These are phyloP conservation scores for Spheniscus humboldti DNA, from an alignment of 2,797 vertebrate species.

Conservation along the genomic window DNA sequence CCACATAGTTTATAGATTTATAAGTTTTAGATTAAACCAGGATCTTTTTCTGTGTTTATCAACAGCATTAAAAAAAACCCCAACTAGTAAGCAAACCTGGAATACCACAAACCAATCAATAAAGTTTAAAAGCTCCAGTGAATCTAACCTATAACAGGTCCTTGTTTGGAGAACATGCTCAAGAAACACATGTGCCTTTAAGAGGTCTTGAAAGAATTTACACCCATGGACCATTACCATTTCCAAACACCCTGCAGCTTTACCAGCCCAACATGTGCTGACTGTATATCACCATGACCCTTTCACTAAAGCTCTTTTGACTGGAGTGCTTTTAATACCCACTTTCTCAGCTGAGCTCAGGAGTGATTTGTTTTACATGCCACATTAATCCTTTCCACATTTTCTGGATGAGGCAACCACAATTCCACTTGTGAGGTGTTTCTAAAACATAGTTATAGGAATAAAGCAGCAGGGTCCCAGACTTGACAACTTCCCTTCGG, in stretches of 20 bases:
- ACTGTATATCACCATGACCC: conserved; percentile 79
- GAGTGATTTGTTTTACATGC: conserved; percentile 87
- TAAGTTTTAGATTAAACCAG: conserved; percentile 65
- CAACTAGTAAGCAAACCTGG: conserved; percentile 66
- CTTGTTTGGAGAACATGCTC: conserved; percentile 78
- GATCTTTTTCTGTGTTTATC: conserved; percentile 66
- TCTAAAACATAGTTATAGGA: conserved; percentile 81
- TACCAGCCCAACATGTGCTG: conserved; percentile 82
- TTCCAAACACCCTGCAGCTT: conserved; percentile 83
- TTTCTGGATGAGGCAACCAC: conserved; percentile 85
- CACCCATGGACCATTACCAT: conserved; percentile 85
- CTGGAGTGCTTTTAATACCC: conserved; percentile 84
- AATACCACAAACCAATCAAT: conserved; percentile 76
- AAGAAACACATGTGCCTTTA: conserved; percentile 83
- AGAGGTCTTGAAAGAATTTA: conserved; percentile 87
- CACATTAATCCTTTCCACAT: conserved; percentile 93
- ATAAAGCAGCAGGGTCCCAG: conserved; percentile 84
- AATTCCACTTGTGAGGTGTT: conserved; percentile 85
- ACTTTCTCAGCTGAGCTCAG: conserved; percentile 86
- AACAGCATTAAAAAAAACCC: conserved; percentile 1
- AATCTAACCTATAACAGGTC: conserved; percentile 81
- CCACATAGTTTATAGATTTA: conserved; percentile 50
- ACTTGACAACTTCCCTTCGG: conserved; percentile 83
- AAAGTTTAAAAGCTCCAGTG: conserved; percentile 78
- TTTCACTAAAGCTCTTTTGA: conserved; percentile 82